Percentiles rank a stretch among this genome's conserved stretches.
Evolutionary conservation across 2,113 vertebrate genomes (phyloP).

Genomic region (Antigone vipio): DNA sequence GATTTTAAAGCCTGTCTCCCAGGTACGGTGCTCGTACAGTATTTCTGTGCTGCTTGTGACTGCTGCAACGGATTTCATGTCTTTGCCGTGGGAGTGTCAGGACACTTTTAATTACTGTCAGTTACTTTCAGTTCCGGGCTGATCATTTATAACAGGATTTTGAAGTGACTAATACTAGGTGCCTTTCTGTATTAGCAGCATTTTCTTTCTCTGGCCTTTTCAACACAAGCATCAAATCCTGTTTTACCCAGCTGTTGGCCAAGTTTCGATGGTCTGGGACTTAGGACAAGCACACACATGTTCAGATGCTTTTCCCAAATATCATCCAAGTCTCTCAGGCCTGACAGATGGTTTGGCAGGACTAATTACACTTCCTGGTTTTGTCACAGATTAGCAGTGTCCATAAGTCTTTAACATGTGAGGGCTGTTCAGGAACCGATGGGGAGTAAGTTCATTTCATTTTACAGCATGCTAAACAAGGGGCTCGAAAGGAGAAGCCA

Average conservation of each 20-base stretch:
- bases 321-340: slow-evolving; percentile 38
- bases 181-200: not conserved
- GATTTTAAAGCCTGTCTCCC: not conserved
- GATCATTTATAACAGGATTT: not conserved
- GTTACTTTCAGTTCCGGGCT: not conserved
- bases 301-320: slow-evolving; percentile 48
- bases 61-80: not conserved
- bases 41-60: slow-evolving; percentile 9
- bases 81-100: slow-evolving; percentile 1
- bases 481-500: not conserved
- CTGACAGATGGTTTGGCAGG: slow-evolving; percentile 44
- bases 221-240: not conserved
- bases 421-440: not conserved
- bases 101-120: slow-evolving; percentile 30
- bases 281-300: not conserved
- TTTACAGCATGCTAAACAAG: not conserved
- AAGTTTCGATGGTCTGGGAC: not conserved
- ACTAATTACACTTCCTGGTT: slow-evolving; percentile 24
- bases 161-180: not conserved
- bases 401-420: not conserved
- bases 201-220: slow-evolving; percentile 20
- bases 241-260: slow-evolving; percentile 9
- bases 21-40: not conserved
- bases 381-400: slow-evolving; percentile 23
- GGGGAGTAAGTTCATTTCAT: not conserved